phyloP scores from a whole-genome alignment of 64 coral and sea anemone species.

The Montipora efflorescens region DNA sequence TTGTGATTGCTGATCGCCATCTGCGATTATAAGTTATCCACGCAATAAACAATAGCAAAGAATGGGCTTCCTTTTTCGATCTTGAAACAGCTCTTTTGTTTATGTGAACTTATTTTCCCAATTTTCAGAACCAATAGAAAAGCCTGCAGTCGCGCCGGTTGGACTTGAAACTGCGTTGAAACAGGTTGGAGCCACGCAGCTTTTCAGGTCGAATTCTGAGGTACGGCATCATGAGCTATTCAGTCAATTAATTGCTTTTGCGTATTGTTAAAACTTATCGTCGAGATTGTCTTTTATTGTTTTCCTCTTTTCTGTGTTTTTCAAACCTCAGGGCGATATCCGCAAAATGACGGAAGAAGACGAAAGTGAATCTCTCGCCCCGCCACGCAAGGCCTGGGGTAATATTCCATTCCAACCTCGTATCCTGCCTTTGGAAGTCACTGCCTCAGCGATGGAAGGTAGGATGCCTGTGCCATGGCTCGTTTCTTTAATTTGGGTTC shows the following conservation, averaged over 20 bases:
- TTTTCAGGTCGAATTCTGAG: constrained; percentile 99
- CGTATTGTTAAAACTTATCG: neutral
- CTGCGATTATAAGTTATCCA: too few species aligned
- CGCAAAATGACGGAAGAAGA: constrained; percentile 70
- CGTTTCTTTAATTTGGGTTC: neutral
- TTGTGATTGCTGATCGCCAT: too few species aligned
- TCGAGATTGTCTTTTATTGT: neutral
- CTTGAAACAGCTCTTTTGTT: too few species aligned
- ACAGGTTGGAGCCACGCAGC: constrained; percentile 86
- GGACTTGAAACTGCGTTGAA: constrained; percentile 98
- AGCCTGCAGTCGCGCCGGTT: constrained; percentile 73
- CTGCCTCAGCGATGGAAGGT: constrained; percentile 99
- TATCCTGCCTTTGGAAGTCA: constrained; percentile 88
- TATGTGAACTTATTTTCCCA: neutral
- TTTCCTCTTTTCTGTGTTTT: neutral
- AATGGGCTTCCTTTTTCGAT: too few species aligned
- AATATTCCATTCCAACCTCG: constrained; percentile 84
- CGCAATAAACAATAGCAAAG: too few species aligned
- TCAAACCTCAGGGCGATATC: constrained; percentile 63
- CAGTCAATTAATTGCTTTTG: neutral
- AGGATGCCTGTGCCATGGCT: neutral
- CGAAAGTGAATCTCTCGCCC: constrained; percentile 25
- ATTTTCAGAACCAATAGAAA: constrained; percentile 36
- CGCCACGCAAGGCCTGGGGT: constrained; percentile 88
- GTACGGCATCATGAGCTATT: constrained; percentile 8